These are phyloP conservation scores for Probosciger aterrimus DNA, from an alignment of 2,113 vertebrate genomes.

Conservation along the genomic window DNA sequence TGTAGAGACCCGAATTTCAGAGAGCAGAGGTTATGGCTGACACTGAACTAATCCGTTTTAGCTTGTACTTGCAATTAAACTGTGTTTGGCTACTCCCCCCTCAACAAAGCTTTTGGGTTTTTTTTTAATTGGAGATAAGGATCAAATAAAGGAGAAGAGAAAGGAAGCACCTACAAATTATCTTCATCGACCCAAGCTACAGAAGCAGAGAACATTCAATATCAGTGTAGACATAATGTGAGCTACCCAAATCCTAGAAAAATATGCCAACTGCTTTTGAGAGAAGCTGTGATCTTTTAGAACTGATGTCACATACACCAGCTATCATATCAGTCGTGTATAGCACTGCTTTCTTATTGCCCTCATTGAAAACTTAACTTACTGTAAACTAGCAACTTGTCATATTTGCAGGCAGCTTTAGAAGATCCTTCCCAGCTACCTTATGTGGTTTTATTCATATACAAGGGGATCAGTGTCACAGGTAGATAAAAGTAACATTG, in stretches of 20 bases:
- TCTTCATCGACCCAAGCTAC: background rate
- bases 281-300: background rate
- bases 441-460: background rate
- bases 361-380: background rate
- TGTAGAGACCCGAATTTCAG: background rate
- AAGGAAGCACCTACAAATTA: background rate
- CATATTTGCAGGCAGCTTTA: background rate
- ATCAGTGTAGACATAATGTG: background rate
- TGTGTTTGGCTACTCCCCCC: background rate
- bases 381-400: background rate
- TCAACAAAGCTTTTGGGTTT: background rate
- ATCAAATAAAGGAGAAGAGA: background rate
- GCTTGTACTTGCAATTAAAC: background rate
- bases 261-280: background rate
- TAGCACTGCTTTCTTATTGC: background rate
- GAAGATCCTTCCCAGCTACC: background rate
- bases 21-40: background rate
- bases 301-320: background rate
- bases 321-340: background rate
- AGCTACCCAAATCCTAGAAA: background rate
- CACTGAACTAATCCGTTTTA: background rate
- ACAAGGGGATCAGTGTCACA: background rate
- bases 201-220: background rate
- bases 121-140: background rate
- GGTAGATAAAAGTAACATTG: background rate